Evolutionary conservation across 2,113 vertebrate species (phyloP), one percentile per base, ranked within the genome.

Genomic region (Centropus unirufus): DNA sequence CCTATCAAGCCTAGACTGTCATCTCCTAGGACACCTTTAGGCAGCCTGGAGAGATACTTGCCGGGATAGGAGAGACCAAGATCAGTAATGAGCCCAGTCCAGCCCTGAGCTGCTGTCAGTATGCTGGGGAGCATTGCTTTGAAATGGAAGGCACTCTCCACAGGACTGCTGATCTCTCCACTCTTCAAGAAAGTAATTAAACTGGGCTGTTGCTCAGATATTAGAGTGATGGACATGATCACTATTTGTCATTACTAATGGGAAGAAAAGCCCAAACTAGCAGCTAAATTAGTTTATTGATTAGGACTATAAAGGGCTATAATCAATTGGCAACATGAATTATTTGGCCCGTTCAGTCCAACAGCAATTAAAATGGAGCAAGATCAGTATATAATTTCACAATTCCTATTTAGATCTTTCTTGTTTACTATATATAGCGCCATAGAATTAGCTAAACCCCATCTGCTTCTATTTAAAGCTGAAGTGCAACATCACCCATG

Each of bases 381-480:
- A 97, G 94, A 95, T 97, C 88, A 52, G 95, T 96, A 92, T 94
- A 77, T 96, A 97, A 97, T 96, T 97, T 94, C 80, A 94, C 86
- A 89, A 97, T 92, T 96, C 95, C 95, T 94, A 89, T 97, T 97
- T 97, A 97, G 96, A 93, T 96, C 95, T 92, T 89, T 93, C 95
- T 97, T 95, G 83, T 93, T 94, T 97, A 92, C 94, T 97, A 96
- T 96, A 94, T 97, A 96, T 97, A 97, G 95, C 89, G 92, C 92
- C 77, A 95, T 94, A 94, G 95, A 97, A 97, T 90, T 95, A 96
- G 91, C 92, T 97, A 89, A 97, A 92, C 89, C 91, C 94, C 96
- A 96, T 97, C 95, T 97, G 96, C 94, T 97, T 95, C 95, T 96
- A 97, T 97, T 97, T 96, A 96, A 97, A 96, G 95, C 95, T 97